Conservation (phyloP, 2,797 vertebrate genomes). For the Nasua narica region DNA sequence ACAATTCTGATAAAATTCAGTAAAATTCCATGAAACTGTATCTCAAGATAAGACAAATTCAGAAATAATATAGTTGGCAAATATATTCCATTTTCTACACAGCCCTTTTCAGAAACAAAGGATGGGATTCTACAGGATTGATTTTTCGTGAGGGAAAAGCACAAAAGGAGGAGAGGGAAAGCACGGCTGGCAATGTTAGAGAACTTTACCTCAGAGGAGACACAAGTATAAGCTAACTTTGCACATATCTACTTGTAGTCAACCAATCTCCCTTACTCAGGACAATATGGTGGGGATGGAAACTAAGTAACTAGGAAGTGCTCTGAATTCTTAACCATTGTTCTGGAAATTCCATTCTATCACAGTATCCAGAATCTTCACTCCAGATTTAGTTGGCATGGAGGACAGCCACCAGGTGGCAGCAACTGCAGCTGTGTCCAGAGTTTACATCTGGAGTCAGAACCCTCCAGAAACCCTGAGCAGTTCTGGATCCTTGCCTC, state of each 20-base stretch:
- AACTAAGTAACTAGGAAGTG: background rate
- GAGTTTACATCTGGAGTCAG: background rate
- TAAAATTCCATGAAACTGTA: background rate
- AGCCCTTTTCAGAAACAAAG: background rate
- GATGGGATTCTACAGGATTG: background rate
- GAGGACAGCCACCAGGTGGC: background rate
- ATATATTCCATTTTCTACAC: background rate
- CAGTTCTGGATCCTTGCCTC: background rate
- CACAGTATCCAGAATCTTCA: background rate
- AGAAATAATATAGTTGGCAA: background rate
- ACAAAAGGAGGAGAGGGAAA: background rate
- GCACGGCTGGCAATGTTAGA: background rate
- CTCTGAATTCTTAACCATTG: background rate
- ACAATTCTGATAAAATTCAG: background rate
- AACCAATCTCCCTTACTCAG: background rate
- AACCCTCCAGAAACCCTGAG: background rate
- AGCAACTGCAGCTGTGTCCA: background rate
- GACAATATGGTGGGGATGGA: background rate
- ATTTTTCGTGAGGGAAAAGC: background rate
- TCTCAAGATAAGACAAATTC: background rate
- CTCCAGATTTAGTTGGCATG: background rate
- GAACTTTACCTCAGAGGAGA: background rate
- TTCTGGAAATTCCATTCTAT: background rate
- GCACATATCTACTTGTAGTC: background rate
- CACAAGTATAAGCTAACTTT: background rate